A percentile compares a stretch with the other conserved stretches of the same genome.
These are phyloP conservation scores for Sipha flava DNA, from an alignment of 1,140 invertebrate genomes.

Conservation along the genomic window DNA sequence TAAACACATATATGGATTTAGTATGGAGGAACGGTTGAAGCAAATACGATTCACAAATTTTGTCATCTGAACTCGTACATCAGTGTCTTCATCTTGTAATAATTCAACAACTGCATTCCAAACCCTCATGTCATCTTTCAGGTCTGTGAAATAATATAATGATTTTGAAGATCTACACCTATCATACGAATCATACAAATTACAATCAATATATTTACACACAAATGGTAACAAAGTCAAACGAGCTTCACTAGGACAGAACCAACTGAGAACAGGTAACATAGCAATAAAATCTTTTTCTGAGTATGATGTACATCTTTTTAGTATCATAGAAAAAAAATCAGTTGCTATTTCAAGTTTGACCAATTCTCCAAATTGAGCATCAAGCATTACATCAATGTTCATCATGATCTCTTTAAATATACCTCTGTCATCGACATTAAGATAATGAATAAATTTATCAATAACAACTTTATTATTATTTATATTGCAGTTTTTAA, in stretches of 20 bases:
- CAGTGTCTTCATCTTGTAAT: slow-evolving; percentile 5
- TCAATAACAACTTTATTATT: background rate
- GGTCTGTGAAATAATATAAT: background rate
- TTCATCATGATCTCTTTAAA: slow-evolving; percentile 5
- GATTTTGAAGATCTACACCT: background rate
- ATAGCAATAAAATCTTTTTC: slow-evolving; percentile 26
- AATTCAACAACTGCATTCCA: background rate
- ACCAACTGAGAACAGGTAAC: slow-evolving; percentile 13
- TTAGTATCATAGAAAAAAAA: background rate
- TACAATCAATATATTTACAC: background rate
- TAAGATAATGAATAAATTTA: background rate
- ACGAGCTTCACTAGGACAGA: background rate
- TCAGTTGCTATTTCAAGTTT: background rate
- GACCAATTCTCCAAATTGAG: background rate
- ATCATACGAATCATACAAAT: slow-evolving; percentile 17
- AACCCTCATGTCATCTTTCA: slow-evolving; percentile 5
- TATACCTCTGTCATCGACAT: background rate
- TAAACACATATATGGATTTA: slow-evolving; percentile 19
- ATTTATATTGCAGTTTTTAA: background rate
- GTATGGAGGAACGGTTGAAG: background rate
- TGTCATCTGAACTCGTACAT: background rate
- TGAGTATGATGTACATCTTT: background rate
- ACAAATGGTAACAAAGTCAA: background rate
- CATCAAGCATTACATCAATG: background rate
- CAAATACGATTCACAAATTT: background rate